Evolutionary conservation across 1,140 invertebrate genomes (phyloP).

Genomic region (Aphaenogaster ashmeadi): DNA sequence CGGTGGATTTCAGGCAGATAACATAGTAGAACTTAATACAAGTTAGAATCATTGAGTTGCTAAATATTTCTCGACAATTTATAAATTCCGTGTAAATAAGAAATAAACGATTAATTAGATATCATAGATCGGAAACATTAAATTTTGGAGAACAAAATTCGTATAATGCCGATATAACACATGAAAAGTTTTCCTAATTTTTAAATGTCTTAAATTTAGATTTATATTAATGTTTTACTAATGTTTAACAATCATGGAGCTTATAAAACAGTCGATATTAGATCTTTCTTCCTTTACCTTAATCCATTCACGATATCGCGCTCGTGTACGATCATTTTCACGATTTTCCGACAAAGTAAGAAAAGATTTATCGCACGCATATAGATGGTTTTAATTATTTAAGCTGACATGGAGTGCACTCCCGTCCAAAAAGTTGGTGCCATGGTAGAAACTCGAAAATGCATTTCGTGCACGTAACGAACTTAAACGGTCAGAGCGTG

Average conservation of each 20-base stretch:
- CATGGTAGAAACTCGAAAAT: conserved; percentile 65
- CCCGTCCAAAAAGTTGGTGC: conserved; percentile 61
- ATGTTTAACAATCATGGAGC: background rate
- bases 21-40: background rate
- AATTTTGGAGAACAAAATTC: background rate
- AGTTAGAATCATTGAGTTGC: background rate
- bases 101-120: background rate
- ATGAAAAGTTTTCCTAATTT: background rate
- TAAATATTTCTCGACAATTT: background rate
- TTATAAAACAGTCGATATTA: background rate
- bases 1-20: background rate
- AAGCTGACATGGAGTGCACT: conserved; percentile 61
- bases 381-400: conserved; percentile 69
- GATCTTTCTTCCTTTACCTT: background rate
- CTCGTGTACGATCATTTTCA: background rate
- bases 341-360: background rate
- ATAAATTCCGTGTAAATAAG: background rate
- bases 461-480: conserved; percentile 73
- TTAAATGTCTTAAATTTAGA: conserved; percentile 8
- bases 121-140: background rate
- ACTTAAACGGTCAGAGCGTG: conserved; percentile 69
- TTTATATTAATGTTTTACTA: conserved; percentile 2
- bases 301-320: background rate
- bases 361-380: conserved; percentile 9
- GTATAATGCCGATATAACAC: background rate